Conservation (phyloP, 2,888 invertebrate genomes). For the Rhagonycha lutea region DNA sequence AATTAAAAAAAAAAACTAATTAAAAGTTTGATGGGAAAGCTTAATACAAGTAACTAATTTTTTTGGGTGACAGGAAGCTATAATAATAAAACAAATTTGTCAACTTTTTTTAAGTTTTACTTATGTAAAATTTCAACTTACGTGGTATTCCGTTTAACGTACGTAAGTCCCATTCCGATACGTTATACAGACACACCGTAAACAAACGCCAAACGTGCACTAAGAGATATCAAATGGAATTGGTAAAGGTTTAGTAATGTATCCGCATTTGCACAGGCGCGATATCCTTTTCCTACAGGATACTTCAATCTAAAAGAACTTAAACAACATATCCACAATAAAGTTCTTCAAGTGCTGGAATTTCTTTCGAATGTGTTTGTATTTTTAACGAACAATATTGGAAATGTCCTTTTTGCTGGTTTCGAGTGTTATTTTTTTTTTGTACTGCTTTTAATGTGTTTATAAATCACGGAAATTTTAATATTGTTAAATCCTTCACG, state of each 20-base stretch:
- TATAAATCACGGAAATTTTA: background rate
- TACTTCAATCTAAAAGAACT: background rate
- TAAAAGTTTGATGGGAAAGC: background rate
- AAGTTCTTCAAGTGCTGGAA: background rate
- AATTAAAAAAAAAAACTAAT: background rate
- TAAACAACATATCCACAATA: background rate
- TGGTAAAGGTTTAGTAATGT: slow-evolving; percentile 23
- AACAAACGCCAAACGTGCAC: slow-evolving; percentile 18
- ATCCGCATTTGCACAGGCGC: slow-evolving; percentile 23
- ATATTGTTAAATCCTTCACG: background rate
- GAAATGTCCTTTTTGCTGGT: no score
- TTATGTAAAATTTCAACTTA: background rate
- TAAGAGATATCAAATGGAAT: slow-evolving; percentile 14
- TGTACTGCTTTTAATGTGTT: background rate
- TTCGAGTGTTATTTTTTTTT: background rate
- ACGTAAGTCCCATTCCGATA: background rate
- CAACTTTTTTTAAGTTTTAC: background rate
- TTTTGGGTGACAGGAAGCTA: background rate
- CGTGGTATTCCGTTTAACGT: background rate
- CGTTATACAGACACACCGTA: background rate
- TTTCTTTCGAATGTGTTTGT: background rate
- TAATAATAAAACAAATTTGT: background rate
- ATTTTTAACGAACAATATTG: background rate
- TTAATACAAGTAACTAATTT: background rate
- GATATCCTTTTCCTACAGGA: slow-evolving; percentile 20